Evolutionary conservation across 2,113 vertebrate genomes (phyloP), one percentile per base, ranked within the genome.

Genomic region (Pseudopipra pipra): DNA sequence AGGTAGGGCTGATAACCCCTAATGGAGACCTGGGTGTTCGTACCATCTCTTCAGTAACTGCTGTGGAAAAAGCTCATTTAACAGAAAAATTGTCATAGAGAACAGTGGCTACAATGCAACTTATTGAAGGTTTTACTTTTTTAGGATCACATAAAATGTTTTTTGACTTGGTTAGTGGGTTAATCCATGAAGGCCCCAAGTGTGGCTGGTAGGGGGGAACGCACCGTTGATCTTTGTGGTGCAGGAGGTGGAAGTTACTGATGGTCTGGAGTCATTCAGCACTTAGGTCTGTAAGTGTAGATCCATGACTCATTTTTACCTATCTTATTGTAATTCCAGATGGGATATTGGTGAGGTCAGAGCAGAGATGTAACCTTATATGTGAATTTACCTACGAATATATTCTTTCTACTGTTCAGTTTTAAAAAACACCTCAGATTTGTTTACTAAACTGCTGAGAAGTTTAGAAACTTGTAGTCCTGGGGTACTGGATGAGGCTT

Each of bases 231-330:
- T 58, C 37, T 35, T 24, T 4, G 14, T 41, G 44, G 23, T 21
- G 52, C 67, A 80, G 68, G n/a, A 39, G n/a, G 1, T 59, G 19
- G 33, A 20, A 27, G 30, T 4, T 51, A 6, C 14, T 12, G 58
- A 8, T 35, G 20, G 6, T 28, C 66, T 65, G 58, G 17, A 52
- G 30, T 31, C 5, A 5, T 2, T 23, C 52, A 54, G 49, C 13
- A 6, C 24, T 51, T 2, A 0, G 7, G 33, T 20, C 14, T 67
- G 13, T 6, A n/a, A 24, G 6, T 43, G 18, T 23, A 59, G 52
- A 25, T 62, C 61, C 63, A 2, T 13, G 30, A 13, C 14, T 59
- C 5, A 2, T 13, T 68, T 84, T 80, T 86, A 35, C 30, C 37
- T 30, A 3, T 28, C 7, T 52, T 30, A 8, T 2, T 66, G 11